Base-by-base conservation (phyloP, 1,140 invertebrate species). In the Euura lappo region DNA sequence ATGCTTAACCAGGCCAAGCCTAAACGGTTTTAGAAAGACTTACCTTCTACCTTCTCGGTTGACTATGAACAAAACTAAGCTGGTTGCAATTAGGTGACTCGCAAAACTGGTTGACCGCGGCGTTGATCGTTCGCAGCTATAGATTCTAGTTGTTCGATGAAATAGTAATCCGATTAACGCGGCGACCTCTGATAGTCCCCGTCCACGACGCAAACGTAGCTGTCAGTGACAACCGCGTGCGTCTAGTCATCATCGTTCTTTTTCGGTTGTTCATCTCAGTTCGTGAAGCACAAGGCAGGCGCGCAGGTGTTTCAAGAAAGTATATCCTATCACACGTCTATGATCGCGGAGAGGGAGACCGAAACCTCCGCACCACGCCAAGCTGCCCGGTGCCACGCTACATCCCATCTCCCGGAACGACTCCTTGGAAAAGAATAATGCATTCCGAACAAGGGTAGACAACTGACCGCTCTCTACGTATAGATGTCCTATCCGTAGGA, bases 241-340 rank as follows among this genome's bases (percentile, higher is more conserved):
- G 51, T 8, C 51, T n/a, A 60, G 51, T 60, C 51, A 60, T 60
- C 51, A 60, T 60, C 51, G 51, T 60, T 60, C 51, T 60, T 60
- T n/a, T 60, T n/a, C 13, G 51, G 10, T 60, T n/a, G 28, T 28
- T 28, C 28, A 28, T 28, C 28, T 28, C 28, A 28, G 28, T 28
- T 28, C 28, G 28, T 28, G 28, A 28, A 60, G 51, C 13, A 11
- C 5, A 6, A n/a, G 13, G 51, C 51, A 60, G 8, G 13, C 51
- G 51, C 51, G 51, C 51, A 60, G 51, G 51, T 60, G 51, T 60
- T 60, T 60, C 51, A 60, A 60, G 51, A 60, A 60, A 60, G 51
- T 60, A 60, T 60, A 60, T n/a, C 10, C 51, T 60, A 60, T 60
- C 51, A 60, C 13, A 60, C 51, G 51, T 60, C 51, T 60, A 60